Conservation (phyloP, 2,113 vertebrate genomes). For the Lycaon pictus region DNA sequence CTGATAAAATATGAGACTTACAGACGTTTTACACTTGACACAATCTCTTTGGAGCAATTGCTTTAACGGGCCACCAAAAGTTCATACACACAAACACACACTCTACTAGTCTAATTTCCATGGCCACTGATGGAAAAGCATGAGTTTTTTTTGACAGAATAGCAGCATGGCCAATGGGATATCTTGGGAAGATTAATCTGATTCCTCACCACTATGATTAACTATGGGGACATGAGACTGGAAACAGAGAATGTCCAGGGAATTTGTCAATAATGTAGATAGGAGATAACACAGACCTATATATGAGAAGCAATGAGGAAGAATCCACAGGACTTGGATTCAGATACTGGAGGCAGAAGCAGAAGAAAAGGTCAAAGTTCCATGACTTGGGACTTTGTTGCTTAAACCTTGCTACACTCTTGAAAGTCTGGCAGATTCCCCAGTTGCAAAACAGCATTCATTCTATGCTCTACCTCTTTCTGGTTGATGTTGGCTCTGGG, state of each 20-base stretch:
- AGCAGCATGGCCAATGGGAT: not conserved
- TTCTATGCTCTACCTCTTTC: not conserved
- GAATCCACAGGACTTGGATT: not conserved
- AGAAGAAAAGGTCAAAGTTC: not conserved
- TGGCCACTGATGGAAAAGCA: not conserved
- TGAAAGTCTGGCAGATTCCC: not conserved
- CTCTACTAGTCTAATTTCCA: not conserved
- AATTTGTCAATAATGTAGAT: not conserved
- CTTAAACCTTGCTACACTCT: not conserved
- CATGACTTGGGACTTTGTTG: not conserved
- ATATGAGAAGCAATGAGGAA: not conserved
- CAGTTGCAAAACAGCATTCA: not conserved
- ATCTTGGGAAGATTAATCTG: not conserved
- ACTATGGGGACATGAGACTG: not conserved
- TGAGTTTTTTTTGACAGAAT: not conserved
- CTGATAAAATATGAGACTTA: not conserved
- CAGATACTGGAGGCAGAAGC: not conserved
- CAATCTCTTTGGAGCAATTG: not conserved
- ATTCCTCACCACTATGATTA: not conserved
- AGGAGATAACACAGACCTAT: not conserved
- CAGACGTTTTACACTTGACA: not conserved
- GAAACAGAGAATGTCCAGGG: not conserved
- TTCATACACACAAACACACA: not conserved
- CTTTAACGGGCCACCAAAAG: not conserved
- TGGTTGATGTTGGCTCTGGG: not conserved